phyloP scores from a whole-genome alignment of 2,888 invertebrate species.

The Cephonodes hylas region DNA sequence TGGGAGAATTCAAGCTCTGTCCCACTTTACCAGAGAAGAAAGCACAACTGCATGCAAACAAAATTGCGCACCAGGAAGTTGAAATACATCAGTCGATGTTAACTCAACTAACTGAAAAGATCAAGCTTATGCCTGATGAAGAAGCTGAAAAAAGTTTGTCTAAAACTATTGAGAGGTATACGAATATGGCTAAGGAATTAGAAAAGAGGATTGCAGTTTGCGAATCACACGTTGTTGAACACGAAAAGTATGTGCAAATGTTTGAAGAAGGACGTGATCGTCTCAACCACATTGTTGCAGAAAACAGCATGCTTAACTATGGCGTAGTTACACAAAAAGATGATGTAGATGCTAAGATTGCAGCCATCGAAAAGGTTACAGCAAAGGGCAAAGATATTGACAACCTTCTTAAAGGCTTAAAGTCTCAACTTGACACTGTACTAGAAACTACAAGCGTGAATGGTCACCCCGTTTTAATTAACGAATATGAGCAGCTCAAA shows the following conservation, averaged over 20 bases:
- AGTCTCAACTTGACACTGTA: slow-evolving; percentile 86
- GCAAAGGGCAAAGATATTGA: slow-evolving; percentile 88
- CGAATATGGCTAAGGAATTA: slow-evolving; percentile 84
- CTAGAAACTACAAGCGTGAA: slow-evolving; percentile 88
- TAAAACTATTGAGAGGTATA: slow-evolving; percentile 87
- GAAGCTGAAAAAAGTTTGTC: slow-evolving; percentile 88
- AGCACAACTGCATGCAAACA: slow-evolving; percentile 89
- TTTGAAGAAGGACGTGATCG: slow-evolving; percentile 92
- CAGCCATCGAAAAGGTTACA: slow-evolving; percentile 87
- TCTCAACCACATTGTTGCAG: slow-evolving; percentile 88
- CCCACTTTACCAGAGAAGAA: slow-evolving; percentile 94
- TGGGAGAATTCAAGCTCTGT: slow-evolving; percentile 86
- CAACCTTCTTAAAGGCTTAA: slow-evolving; percentile 85
- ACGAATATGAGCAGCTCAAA: slow-evolving; percentile 87
- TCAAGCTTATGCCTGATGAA: slow-evolving; percentile 88
- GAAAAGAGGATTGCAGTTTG: slow-evolving; percentile 83
- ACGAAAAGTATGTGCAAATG: slow-evolving; percentile 90
- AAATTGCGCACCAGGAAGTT: slow-evolving; percentile 91
- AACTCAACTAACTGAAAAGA: slow-evolving; percentile 90
- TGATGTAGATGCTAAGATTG: slow-evolving; percentile 87
- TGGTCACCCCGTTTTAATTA: slow-evolving; percentile 87
- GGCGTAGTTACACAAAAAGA: slow-evolving; percentile 90
- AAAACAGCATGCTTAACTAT: slow-evolving; percentile 88
- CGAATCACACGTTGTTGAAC: slow-evolving; percentile 88
- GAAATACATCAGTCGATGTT: slow-evolving; percentile 91